Percentiles rank a stretch among this genome's conserved stretches.
phyloP scores from a whole-genome alignment of 1,140 invertebrate genomes.

The Octopus bimaculoides region DNA sequence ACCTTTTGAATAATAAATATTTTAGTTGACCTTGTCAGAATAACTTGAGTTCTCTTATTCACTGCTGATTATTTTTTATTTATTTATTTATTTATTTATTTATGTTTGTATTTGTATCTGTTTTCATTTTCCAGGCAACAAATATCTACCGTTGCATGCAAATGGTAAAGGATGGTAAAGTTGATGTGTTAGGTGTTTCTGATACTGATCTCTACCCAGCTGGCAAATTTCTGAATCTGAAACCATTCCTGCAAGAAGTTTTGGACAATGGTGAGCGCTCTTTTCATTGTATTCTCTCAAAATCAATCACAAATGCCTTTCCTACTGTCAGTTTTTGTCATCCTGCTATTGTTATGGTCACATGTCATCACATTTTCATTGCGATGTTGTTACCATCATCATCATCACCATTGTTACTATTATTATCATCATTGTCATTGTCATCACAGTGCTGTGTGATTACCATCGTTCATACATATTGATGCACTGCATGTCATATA shows the following conservation, averaged over 20 bases:
- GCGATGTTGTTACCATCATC: not conserved
- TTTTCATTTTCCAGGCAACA: not conserved
- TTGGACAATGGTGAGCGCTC: constrained; percentile 19
- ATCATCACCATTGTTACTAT: not conserved
- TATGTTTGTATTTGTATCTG: too few species aligned
- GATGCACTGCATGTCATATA: not conserved
- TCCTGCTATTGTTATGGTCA: not conserved
- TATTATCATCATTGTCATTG: not conserved
- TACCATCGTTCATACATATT: not conserved
- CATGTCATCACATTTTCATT: not conserved
- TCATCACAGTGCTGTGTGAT: not conserved
- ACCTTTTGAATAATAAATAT: too few species aligned
- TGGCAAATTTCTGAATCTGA: constrained; percentile 19
- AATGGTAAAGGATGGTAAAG: constrained; percentile 66
- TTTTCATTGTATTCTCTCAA: not conserved
- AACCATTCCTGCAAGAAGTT: constrained; percentile 22
- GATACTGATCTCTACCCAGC: constrained; percentile 28
- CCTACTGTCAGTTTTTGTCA: not conserved
- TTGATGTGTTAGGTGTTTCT: constrained; percentile 29
- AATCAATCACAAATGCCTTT: not conserved
- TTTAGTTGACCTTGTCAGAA: too few species aligned
- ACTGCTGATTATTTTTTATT: too few species aligned
- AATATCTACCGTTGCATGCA: constrained; percentile 75
- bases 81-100: too few species aligned
- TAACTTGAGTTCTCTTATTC: too few species aligned